phyloP scores from a whole-genome alignment of 2,113 vertebrate genomes.

The Saccopteryx leptura region DNA sequence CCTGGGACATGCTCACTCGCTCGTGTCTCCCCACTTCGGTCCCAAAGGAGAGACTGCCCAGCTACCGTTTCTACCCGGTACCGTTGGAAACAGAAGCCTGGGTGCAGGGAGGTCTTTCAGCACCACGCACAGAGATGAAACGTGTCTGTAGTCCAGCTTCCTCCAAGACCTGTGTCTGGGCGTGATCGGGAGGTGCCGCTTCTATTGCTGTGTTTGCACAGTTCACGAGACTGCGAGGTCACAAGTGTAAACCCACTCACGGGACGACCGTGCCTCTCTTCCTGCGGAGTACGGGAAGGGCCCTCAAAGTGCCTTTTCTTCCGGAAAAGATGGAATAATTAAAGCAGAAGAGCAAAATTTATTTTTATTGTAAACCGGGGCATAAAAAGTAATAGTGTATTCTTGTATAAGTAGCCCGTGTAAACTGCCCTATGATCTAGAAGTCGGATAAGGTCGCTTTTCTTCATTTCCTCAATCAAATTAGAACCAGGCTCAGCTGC shows the following conservation, averaged over 20 bases:
- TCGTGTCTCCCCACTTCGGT: background rate
- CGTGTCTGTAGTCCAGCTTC: background rate
- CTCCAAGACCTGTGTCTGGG: background rate
- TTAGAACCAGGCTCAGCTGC: background rate
- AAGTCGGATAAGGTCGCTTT: background rate
- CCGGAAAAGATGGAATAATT: background rate
- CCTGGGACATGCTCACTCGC: background rate
- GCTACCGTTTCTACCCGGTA: background rate
- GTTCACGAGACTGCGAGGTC: background rate
- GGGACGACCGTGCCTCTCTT: background rate
- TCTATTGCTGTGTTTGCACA: background rate
- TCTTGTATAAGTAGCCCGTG: background rate
- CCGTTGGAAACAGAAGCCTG: background rate
- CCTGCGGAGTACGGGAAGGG: background rate
- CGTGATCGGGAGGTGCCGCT: background rate
- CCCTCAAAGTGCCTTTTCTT: background rate
- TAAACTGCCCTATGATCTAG: background rate
- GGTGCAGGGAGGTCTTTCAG: background rate
- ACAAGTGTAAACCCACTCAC: background rate
- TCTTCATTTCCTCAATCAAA: background rate
- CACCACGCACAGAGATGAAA: background rate
- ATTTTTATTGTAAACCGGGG: background rate
- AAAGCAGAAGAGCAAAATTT: background rate
- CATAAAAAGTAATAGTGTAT: background rate
- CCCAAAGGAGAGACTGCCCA: background rate